A percentile compares a stretch with the other conserved stretches of the same genome.
These are phyloP conservation scores for Eristalis pertinax DNA, from an alignment of 2,888 invertebrate species.

Conservation along the genomic window DNA sequence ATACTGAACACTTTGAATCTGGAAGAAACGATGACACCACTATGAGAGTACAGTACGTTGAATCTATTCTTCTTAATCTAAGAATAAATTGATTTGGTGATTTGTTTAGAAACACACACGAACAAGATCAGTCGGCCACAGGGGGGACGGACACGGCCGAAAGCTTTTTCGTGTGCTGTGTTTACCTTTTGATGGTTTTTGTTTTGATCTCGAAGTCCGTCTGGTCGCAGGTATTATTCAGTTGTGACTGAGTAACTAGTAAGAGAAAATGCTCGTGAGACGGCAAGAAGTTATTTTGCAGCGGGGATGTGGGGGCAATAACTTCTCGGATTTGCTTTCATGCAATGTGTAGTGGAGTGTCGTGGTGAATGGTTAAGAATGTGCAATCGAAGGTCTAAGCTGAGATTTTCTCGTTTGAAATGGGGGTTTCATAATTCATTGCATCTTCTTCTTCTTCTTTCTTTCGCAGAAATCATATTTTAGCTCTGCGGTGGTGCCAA, in stretches of 20 bases:
- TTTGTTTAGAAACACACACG: not conserved
- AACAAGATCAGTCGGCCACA: not conserved
- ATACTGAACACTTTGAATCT: conserved; percentile 50
- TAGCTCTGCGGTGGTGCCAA: too few relatives aligned
- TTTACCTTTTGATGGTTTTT: conserved; percentile 14
- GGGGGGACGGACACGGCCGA: not conserved
- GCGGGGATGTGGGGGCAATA: not conserved
- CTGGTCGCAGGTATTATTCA: conserved; percentile 32
- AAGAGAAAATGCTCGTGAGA: conserved; percentile 5
- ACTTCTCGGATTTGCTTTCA: conserved; percentile 48
- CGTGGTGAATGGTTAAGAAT: too few relatives aligned
- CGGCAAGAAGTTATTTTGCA: not conserved
- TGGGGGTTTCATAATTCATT: too few relatives aligned
- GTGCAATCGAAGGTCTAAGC: too few relatives aligned
- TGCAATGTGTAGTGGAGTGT: not conserved
- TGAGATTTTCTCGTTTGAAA: too few relatives aligned
- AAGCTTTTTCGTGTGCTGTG: conserved; percentile 5
- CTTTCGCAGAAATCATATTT: too few relatives aligned
- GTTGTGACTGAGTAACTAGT: conserved; percentile 36
- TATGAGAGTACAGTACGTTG: not conserved
- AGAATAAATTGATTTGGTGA: conserved; percentile 43
- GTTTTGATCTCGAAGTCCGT: conserved; percentile 48
- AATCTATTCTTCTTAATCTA: conserved; percentile 21
- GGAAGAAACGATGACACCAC: conserved; percentile 21
- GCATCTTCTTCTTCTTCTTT: too few relatives aligned